Conservation (phyloP, 30 jellyfish, hydroid and myxozoan genomes). For the Sanderia malayensis region DNA sequence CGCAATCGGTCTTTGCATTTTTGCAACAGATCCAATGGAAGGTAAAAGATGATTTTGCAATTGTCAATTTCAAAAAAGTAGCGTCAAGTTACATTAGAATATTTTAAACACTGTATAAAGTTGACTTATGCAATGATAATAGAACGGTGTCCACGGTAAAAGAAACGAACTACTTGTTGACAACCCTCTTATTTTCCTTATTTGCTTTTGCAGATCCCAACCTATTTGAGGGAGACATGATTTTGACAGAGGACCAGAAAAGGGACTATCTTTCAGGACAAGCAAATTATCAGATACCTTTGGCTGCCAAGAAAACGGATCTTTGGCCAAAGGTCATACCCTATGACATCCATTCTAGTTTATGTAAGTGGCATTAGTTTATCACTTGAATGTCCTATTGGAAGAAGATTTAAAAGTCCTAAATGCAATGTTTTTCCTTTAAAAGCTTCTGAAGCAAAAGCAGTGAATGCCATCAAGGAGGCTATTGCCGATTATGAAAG, state of each 20-base stretch:
- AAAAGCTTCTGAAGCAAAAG: not conserved
- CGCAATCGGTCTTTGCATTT: too few relatives aligned
- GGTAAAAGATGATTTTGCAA: too few relatives aligned
- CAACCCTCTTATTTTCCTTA: too few relatives aligned
- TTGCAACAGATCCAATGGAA: not conserved
- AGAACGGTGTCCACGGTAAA: too few relatives aligned
- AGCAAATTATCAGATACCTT: not conserved
- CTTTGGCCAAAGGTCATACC: constrained; percentile 9
- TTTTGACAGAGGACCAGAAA: not conserved
- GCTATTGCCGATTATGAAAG: constrained; percentile 5
- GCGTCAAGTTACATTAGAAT: too few relatives aligned
- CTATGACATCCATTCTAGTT: not conserved
- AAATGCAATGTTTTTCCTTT: not conserved
- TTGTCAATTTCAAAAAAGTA: too few relatives aligned
- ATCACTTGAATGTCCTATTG: not conserved
- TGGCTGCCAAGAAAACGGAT: not conserved
- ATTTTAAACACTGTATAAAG: too few relatives aligned
- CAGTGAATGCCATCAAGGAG: not conserved
- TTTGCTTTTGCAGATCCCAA: constrained; percentile 18
- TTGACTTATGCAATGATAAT: too few relatives aligned
- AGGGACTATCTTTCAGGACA: not conserved
- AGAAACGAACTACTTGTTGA: too few relatives aligned
- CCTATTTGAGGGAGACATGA: constrained; percentile 21
- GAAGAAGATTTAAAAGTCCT: not conserved
- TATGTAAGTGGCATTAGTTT: not conserved